Evolutionary conservation across 2,113 vertebrate species (phyloP).

Genomic region (Cyphotilapia sp.): DNA sequence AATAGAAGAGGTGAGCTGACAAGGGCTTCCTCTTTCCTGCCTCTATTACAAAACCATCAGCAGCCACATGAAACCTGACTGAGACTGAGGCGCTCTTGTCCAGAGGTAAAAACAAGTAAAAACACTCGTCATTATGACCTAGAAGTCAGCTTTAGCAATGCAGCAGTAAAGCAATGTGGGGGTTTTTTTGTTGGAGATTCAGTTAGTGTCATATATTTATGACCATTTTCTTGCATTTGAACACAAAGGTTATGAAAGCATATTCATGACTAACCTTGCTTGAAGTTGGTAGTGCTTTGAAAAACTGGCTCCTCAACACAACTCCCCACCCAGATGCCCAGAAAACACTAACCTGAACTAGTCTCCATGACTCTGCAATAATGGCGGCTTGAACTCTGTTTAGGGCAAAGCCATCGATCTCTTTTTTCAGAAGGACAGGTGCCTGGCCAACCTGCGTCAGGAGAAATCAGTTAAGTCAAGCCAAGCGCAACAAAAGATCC

Average conservation of each 20-base stretch:
- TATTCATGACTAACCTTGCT: background rate
- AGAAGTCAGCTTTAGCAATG: background rate
- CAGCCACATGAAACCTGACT: background rate
- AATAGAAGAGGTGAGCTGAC: background rate
- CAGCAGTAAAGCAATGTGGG: background rate
- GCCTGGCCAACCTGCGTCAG: slow-evolving; percentile 74
- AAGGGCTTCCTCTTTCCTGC: slow-evolving; percentile 16
- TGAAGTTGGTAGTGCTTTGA: background rate
- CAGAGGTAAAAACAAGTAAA: background rate
- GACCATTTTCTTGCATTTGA: background rate
- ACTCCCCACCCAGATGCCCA: background rate
- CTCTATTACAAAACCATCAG: slow-evolving; percentile 6
- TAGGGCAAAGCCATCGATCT: slow-evolving; percentile 87
- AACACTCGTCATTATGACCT: background rate
- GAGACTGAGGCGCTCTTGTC: background rate
- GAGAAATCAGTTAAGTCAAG: background rate
- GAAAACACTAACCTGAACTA: slow-evolving; percentile 77
- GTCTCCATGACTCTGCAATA: slow-evolving; percentile 92
- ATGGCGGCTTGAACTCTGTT: slow-evolving; percentile 93
- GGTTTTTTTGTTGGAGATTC: accelerated
- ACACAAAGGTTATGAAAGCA: background rate
- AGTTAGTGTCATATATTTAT: background rate
- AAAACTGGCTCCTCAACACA: background rate
- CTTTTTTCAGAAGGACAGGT: slow-evolving; percentile 81
- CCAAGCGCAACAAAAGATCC: background rate